Evolutionary conservation across 2,113 vertebrate species (phyloP), one percentile per base, ranked within the genome.

Genomic region (Melanerpes formicivorus): DNA sequence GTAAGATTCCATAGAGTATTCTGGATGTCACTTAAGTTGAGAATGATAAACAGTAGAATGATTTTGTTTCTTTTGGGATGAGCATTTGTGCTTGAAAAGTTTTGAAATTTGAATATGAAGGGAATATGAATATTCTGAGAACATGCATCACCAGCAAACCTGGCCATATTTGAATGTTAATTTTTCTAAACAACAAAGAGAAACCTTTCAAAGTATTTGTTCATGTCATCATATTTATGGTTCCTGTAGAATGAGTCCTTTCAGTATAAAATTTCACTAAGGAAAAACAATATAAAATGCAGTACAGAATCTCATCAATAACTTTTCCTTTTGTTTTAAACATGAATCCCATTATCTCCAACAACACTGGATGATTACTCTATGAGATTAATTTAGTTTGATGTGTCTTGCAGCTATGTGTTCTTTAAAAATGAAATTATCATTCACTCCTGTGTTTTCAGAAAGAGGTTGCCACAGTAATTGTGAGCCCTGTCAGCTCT

Each of bases 361-460:
- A 32, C 54, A 84, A 60, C 16, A 67, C 42, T 42, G n/a, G 73
- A 87, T 87, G 13, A 40, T 84, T 56, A 46, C 14, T 3, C 27
- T 65, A 65, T 58, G 18, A 5, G 58, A 69, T 42, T 81, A 26
- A 63, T 83, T 74, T 79, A 65, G 84, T 83, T 66, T 32, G 72
- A 8, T 14, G 18, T 32, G 18, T 48, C n/a, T 82, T 80, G 59
- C 34, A 87, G 21, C n/a, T 54, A 19, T 65, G 37, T 14, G 29
- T 84, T 79, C 63, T 76, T 90, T 84, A 72, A 67, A 95, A 89
- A 93, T 46, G 30, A 81, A 90, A 48, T 78, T 37, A 76, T 19
- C 29, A 34, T 82, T 67, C 62, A 64, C 29, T 91, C 48, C 58
- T 34, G 14, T 32, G 14, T 1, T 0, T 65, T 79, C 46, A 71